phyloP scores from a whole-genome alignment of 2,113 vertebrate genomes.

The Psilopsiagon aurifrons region DNA sequence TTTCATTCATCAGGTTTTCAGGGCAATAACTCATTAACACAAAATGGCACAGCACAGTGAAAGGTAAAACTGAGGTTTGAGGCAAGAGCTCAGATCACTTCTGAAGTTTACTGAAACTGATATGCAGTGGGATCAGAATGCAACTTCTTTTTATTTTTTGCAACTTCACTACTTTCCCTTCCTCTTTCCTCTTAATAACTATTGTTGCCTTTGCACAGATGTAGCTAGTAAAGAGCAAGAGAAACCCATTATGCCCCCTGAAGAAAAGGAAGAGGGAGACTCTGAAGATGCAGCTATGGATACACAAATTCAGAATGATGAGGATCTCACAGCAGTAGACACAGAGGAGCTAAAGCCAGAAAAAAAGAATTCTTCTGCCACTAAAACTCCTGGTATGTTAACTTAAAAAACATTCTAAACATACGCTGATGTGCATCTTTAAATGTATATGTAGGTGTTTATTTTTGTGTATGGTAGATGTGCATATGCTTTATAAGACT shows the following conservation, averaged over 20 bases:
- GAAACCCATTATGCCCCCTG: constrained; percentile 67
- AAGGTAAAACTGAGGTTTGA: neutral
- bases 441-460: neutral
- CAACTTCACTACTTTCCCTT: neutral
- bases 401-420: constrained; percentile 28
- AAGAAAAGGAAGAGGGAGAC: constrained; percentile 73
- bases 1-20: neutral
- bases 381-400: constrained; percentile 65
- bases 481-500: neutral
- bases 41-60: neutral
- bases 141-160: neutral
- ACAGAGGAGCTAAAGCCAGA: constrained; percentile 86
- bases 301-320: constrained; percentile 73
- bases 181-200: neutral
- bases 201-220: constrained; percentile 73
- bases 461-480: neutral
- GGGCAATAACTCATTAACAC: neutral
- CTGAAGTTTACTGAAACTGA: neutral
- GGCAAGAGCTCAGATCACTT: neutral
- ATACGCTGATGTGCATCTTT: neutral
- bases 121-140: neutral
- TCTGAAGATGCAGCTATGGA: constrained; percentile 81
- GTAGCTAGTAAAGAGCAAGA: constrained; percentile 91
- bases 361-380: constrained; percentile 66
- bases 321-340: constrained; percentile 78